phyloP scores from a whole-genome alignment of 2,113 vertebrate genomes.

The Phylloscopus whistleri region DNA sequence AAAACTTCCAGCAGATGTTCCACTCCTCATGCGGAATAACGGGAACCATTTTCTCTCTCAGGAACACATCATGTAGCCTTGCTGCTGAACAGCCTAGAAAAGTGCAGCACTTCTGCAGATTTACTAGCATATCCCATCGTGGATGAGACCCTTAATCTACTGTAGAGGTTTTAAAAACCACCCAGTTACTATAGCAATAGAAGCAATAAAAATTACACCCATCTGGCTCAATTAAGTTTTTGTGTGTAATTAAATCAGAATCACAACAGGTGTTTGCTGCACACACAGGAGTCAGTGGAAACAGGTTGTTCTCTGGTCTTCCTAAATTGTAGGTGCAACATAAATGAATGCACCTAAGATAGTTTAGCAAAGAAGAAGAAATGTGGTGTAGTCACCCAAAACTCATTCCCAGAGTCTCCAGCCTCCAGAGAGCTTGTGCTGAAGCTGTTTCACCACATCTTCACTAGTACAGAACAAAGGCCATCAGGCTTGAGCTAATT shows the following conservation, averaged over 20 bases:
- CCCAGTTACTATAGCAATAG: background rate
- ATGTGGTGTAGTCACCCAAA: background rate
- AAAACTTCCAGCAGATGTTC: conserved; percentile 18
- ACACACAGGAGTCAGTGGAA: background rate
- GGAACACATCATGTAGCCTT: background rate
- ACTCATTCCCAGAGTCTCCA: background rate
- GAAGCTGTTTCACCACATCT: background rate
- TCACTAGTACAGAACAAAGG: background rate
- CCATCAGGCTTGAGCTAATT: background rate
- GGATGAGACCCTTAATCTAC: background rate
- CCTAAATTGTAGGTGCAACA: background rate
- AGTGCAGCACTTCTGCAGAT: background rate
- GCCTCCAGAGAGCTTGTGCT: background rate
- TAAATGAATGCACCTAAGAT: background rate
- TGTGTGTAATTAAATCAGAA: conserved; percentile 13
- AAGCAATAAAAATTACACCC: conserved; percentile 10
- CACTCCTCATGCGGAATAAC: background rate
- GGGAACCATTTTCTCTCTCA: background rate
- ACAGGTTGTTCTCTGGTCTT: background rate
- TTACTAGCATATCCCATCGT: background rate
- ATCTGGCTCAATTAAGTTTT: conserved; percentile 14
- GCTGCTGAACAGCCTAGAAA: background rate
- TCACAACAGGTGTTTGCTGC: background rate
- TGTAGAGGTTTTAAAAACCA: background rate
- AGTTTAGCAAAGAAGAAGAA: background rate